Base-by-base conservation (phyloP, 2,888 invertebrate genomes). In the Mylabris sibirica region DNA sequence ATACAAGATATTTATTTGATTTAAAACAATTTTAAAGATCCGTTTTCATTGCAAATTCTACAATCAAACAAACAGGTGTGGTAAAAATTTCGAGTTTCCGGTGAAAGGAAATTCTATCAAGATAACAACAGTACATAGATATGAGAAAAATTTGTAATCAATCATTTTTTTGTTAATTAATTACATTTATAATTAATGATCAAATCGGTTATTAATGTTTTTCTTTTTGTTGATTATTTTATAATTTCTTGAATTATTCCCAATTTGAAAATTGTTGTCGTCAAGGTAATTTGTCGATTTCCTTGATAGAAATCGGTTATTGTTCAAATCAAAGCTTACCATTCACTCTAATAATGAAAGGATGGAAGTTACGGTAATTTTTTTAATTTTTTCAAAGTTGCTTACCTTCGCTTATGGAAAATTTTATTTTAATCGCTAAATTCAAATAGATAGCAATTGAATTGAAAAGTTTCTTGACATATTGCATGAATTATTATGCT, bases 1-100 rank as follows among this genome's bases (percentile, higher is more conserved):
- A 17, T n/a, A 17, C 11, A 38, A 14, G 11, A 38, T 38, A 38
- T 38, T 38, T 44, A 44, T 44, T 44, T 44, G 4, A 30, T 44
- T 4, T 8, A 44, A 44, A 44, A 11, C 44, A 8, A 5, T 38
- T 38, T 17, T 17, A 30, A 30, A 17, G 44, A 17, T 44, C 17
- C 17, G 17, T 44, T 44, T n/a, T 17, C 2, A n/a, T 44, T 44
- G 44, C 44, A 17, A 44, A 44, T 44, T 44, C 17, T 17, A 17
- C 17, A 5, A n/a, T 17, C 5, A n/a, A 44, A 44, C 44, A n/a
- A 17, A 44, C 44, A 44, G 44, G 44, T 44, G 44, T 17, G 44
- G 44, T 44, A 44, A 44, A 44, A 44, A 44, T 44, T 44, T 44
- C 44, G 44, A 44, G n/a, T 44, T 44, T 44, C 44, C 44, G 44